Percentiles rank a stretch among this genome's conserved stretches.
These are phyloP conservation scores for Cavia porcellus DNA, from an alignment of 2,113 vertebrate genomes.

Conservation along the genomic window DNA sequence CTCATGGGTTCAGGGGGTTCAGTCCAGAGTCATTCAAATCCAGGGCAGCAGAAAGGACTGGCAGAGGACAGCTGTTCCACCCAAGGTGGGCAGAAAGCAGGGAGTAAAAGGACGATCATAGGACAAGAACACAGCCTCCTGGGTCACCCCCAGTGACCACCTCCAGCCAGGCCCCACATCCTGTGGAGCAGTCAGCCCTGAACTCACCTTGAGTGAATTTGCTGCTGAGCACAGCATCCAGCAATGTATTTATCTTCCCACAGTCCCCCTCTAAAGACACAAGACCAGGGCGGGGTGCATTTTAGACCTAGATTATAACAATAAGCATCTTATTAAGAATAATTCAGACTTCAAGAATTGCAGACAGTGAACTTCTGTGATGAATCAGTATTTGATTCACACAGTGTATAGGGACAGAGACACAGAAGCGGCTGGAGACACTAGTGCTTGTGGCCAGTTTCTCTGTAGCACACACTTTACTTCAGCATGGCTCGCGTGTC, in stretches of 20 bases:
- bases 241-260: rapidly evolving
- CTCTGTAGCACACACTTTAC: not conserved
- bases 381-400: not conserved
- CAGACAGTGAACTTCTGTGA: not conserved
- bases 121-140: not conserved
- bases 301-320: not conserved
- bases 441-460: not conserved
- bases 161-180: not conserved
- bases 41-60: not conserved
- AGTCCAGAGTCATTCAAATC: not conserved
- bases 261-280: no score
- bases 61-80: not conserved
- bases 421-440: not conserved
- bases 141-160: no score
- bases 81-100: not conserved
- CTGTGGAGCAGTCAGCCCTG: not conserved
- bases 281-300: no score
- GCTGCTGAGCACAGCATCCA: not conserved
- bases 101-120: not conserved
- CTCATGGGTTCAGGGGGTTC: not conserved
- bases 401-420: no score
- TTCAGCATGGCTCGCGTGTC: not conserved
- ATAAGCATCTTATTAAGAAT: not conserved
- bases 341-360: not conserved
- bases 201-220: not conserved